A percentile compares a stretch with the other conserved stretches of the same genome.
phyloP scores from a whole-genome alignment of 2,113 vertebrate genomes.

The Hystrix brachyura region DNA sequence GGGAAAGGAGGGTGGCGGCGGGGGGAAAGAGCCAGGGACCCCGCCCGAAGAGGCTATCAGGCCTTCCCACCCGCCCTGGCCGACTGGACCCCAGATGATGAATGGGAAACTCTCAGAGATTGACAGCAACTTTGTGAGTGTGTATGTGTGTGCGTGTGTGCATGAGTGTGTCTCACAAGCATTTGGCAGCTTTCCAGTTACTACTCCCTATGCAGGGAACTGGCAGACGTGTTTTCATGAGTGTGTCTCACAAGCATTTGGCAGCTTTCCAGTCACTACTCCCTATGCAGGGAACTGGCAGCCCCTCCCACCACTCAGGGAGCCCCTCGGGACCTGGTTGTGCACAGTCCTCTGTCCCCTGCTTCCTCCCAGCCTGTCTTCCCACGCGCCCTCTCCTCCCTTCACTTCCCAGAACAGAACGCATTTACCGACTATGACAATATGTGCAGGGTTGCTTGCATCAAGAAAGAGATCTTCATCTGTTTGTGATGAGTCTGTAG shows the following conservation, averaged over 20 bases:
- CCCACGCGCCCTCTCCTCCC: not conserved
- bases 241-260: not conserved
- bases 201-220: not conserved
- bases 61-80: not conserved
- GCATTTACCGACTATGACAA: not conserved
- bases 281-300: not conserved
- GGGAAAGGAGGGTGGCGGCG: too few species aligned
- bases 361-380: not conserved
- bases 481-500: not conserved
- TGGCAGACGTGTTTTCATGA: too few species aligned
- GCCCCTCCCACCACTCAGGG: not conserved
- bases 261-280: not conserved
- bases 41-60: too few species aligned
- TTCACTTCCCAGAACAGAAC: not conserved
- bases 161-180: not conserved
- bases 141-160: not conserved
- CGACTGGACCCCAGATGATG: not conserved
- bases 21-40: not conserved
- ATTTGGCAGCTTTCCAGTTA: not conserved
- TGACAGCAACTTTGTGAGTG: not conserved
- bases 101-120: not conserved
- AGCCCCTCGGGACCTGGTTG: not conserved
- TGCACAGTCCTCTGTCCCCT: not conserved
- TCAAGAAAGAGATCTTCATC: not conserved
- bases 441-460: accelerated